Percentiles rank a stretch among this genome's conserved stretches.
Evolutionary conservation across 2,113 vertebrate species (phyloP).

Genomic region (Lucifuga dentata): DNA sequence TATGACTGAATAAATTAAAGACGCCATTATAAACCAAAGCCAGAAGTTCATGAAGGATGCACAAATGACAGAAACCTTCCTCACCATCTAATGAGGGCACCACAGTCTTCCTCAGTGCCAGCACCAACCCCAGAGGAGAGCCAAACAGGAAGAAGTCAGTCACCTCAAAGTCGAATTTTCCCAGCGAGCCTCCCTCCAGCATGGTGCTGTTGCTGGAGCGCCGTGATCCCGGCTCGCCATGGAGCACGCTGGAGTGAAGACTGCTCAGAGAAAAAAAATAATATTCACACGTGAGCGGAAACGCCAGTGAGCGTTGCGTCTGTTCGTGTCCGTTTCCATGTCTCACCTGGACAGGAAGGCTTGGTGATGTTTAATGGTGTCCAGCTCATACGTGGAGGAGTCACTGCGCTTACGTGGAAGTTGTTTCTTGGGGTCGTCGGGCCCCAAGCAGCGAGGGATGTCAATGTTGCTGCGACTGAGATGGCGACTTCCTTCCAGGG

Average conservation of each 20-base stretch:
- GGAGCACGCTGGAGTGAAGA: slow-evolving; percentile 92
- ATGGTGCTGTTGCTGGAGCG: slow-evolving; percentile 93
- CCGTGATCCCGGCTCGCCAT: slow-evolving; percentile 86
- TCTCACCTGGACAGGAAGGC: slow-evolving; percentile 96
- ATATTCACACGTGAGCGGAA: neutral
- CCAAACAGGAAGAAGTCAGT: slow-evolving; percentile 97
- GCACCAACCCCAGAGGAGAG: slow-evolving; percentile 93
- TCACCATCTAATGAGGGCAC: slow-evolving; percentile 91
- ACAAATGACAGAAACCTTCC: slow-evolving; percentile 4
- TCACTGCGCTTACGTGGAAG: slow-evolving; percentile 96
- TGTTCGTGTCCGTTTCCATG: neutral
- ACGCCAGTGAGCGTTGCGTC: too few species aligned
- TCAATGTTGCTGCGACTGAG: slow-evolving; percentile 98
- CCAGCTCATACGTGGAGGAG: slow-evolving; percentile 96
- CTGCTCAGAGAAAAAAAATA: slow-evolving; percentile 72
- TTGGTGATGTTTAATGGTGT: slow-evolving; percentile 97
- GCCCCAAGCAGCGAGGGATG: slow-evolving; percentile 89
- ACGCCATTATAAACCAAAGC: too few species aligned
- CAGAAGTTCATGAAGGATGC: neutral
- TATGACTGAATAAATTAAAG: too few species aligned
- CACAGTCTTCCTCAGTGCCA: slow-evolving; percentile 96
- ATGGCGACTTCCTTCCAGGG: slow-evolving; percentile 92
- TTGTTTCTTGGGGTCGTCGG: slow-evolving; percentile 91
- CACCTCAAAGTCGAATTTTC: slow-evolving; percentile 95
- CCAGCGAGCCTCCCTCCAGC: slow-evolving; percentile 87